Conservation (phyloP, 1,140 invertebrate genomes). For the Stegodyphus dumicola region DNA sequence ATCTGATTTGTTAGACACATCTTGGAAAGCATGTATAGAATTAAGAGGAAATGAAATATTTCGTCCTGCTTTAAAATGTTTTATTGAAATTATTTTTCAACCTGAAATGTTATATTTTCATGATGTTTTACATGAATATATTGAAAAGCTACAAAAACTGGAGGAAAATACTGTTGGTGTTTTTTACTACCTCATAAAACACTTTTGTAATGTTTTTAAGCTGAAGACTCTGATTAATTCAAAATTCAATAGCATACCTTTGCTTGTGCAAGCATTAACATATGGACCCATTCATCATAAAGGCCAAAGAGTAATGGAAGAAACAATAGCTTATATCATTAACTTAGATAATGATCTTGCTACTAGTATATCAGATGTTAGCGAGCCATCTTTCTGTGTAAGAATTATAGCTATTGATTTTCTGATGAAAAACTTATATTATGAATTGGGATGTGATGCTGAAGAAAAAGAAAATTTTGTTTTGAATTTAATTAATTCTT, state of each 20-base stretch:
- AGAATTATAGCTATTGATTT: constrained; percentile 16
- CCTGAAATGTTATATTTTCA: background rate
- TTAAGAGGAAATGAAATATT: constrained; percentile 39
- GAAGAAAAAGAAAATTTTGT: constrained; percentile 63
- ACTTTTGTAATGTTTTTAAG: constrained; percentile 18
- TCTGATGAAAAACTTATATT: constrained; percentile 13
- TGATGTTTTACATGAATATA: constrained; percentile 21
- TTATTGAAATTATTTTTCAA: constrained; percentile 44
- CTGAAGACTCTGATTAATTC: background rate
- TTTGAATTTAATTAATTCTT: constrained; percentile 59
- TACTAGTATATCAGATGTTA: background rate
- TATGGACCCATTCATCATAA: constrained; percentile 62
- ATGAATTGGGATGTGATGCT: background rate
- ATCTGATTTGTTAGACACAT: background rate
- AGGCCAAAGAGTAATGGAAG: constrained; percentile 64
- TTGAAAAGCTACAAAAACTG: constrained; percentile 1
- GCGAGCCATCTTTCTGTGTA: constrained; percentile 29
- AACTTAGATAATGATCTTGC: background rate
- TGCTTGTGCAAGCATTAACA: constrained; percentile 30
- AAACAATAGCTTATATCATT: constrained; percentile 34
- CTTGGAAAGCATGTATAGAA: constrained; percentile 29
- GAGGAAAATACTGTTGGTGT: constrained; percentile 41
- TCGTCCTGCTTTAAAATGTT: constrained; percentile 2
- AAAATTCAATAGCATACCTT: constrained; percentile 4
- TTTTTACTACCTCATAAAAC: constrained; percentile 22